Base-by-base conservation (phyloP, 2,797 vertebrate genomes). In the Rallus crepitans region DNA sequence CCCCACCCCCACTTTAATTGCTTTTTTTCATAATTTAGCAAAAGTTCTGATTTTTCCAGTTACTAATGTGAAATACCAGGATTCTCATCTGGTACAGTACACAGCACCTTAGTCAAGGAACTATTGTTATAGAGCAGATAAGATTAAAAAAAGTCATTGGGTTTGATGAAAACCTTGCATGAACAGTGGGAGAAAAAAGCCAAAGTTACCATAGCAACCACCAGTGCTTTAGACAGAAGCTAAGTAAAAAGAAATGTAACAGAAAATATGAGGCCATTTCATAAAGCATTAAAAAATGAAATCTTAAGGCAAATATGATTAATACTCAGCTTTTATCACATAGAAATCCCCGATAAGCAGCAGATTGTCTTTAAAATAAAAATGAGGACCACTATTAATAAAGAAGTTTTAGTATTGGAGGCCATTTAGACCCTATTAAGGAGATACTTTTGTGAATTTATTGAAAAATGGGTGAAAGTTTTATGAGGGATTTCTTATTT, bases 141-240 rank as follows among this genome's bases (percentile, higher is more conserved):
- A 95, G 89, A 95, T 96, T 92, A 89, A 95, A 96, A 96, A 97
- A 95, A 97, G 86, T 96, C 95, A 90, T 94, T 93, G 64, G 80
- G 25, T 96, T 96, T 97, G 95, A 97, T 97, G 95, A 97, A 97
- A 97, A 97, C 95, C 95, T 96, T 96, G 88, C 75, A 75, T 94
- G 97, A 97, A 80, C 84, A 87, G 85, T 91, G 85, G 73, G 73
- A 83, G 66, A 12, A 65, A 78, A 96, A 94, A 94, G 93, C 88
- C 83, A 72, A 78, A 87, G 97, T 97, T 96, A 85, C 97, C 93
- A 97, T 97, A 94, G 97, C 90, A 97, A 97, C 97, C 73, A 91
- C 55, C 78, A 80, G 79, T 88, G 94, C 95, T 93, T 96, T 86
- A 88, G 83, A 85, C 82, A 94, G 91, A 93, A 90, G 71, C 89